Conservation (phyloP, 2,888 invertebrate species). For the Lycocerus yunnanus region DNA sequence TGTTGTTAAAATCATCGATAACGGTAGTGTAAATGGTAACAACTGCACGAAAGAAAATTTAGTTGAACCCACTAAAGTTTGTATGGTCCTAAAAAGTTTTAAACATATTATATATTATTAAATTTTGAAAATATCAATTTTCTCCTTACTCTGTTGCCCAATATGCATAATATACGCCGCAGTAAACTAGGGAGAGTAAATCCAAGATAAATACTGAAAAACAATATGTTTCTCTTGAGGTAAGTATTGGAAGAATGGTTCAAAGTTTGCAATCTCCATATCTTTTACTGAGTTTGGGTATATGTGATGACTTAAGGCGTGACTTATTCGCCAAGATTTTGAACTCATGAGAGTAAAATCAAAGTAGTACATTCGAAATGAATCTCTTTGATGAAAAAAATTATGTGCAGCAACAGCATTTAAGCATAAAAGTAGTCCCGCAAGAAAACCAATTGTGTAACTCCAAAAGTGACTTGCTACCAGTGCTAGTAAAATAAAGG, state of each 20-base stretch:
- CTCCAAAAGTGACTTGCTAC: conserved; percentile 51
- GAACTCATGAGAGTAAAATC: conserved; percentile 68
- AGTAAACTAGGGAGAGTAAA: conserved; percentile 33
- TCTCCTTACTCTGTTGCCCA: conserved; percentile 29
- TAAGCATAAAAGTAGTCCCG: conserved; percentile 64
- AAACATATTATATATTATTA: too few species aligned
- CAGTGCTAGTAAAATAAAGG: conserved; percentile 50
- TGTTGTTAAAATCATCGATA: conserved; percentile 32
- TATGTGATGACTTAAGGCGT: conserved; percentile 77
- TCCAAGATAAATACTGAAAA: conserved; percentile 22
- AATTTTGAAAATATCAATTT: too few species aligned
- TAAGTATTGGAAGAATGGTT: conserved; percentile 68
- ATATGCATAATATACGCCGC: conserved; percentile 22
- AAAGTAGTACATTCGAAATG: conserved; percentile 75
- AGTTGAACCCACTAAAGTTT: background rate
- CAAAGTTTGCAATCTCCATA: conserved; percentile 69
- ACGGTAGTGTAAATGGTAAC: conserved; percentile 37
- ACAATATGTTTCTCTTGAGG: conserved; percentile 59
- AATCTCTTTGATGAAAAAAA: conserved; percentile 72
- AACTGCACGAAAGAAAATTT: conserved; percentile 14
- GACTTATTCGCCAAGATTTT: conserved; percentile 75
- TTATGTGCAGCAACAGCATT: conserved; percentile 68
- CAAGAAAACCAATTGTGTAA: conserved; percentile 54
- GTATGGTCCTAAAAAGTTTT: conserved; percentile 1
- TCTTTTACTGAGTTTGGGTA: conserved; percentile 79